Base-by-base conservation (phyloP, 2,797 vertebrate genomes). In the Cetoscarus ocellatus region DNA sequence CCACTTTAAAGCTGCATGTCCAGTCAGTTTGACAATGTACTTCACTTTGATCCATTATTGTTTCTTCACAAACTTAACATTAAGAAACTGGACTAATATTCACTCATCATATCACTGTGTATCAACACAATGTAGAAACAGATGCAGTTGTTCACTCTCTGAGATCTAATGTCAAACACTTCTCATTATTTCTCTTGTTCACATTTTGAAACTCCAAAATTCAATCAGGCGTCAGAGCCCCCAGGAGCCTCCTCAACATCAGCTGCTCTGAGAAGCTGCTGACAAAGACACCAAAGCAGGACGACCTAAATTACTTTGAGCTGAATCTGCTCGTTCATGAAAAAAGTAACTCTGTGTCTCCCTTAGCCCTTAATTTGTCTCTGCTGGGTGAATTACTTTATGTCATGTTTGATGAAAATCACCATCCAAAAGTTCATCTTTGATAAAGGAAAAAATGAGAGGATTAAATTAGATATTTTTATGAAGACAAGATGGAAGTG, bases 241-340 rank as follows among this genome's bases (percentile, higher is more conserved):
- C 51, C 14, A 48, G 2, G 42, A 18, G 7, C 63, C 62, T 53
- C 60, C 50, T 56, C 14, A 54, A 54, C 56, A 58, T 73, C 73
- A 54, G 53, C 63, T 45, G 1, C 70, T 48, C 12, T 1, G 8
- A 57, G 34, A 66, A 85, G 60, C 66, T 75, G 79, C 77, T 79
- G 78, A 80, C 77, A 74, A 67, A 82, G 73, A 66, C 57, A 36
- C 14, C 0, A 38, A 63, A 8, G 67, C 63, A 43, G 51, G 67
- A 70, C 43, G 69, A 67, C 60, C 64, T 68, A 62, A 79, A 75
- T 83, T 70, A 58, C 47, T 65, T 12, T 15, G 61, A 58, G 69
- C 59, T 0, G 55, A 74, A 59, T 59, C 51, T 3, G n/a, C 55
- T 54, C 39, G 50, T 66, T 66, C 77, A 73, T 72, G 63, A 85